These are phyloP conservation scores for Hoplostethus atlanticus DNA, from an alignment of 2,797 vertebrate species.

Conservation along the genomic window DNA sequence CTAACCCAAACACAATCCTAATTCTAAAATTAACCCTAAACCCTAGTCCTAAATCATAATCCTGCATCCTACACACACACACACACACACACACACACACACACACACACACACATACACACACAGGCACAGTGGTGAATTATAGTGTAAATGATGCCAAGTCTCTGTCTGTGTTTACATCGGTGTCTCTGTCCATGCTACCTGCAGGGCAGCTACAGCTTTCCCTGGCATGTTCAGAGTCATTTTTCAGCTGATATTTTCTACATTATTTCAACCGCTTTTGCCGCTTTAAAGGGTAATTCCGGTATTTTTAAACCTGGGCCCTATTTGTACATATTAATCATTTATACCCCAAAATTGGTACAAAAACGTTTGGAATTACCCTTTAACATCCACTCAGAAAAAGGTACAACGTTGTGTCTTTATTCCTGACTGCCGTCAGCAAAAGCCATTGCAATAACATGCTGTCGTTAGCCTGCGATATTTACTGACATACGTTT, in stretches of 20 bases:
- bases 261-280: conserved; percentile 19
- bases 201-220: conserved; percentile 39
- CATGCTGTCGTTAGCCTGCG: not conserved
- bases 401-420: not conserved
- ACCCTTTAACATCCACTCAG: too few species aligned
- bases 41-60: too few species aligned
- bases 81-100: not conserved
- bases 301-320: too few species aligned
- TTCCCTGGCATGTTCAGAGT: conserved; percentile 35
- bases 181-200: conserved; percentile 28
- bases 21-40: too few species aligned
- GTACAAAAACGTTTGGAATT: too few species aligned
- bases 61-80: too few species aligned
- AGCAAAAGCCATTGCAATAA: not conserved
- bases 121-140: conserved; percentile 57
- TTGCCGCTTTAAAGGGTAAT: conserved; percentile 13
- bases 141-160: conserved; percentile 64
- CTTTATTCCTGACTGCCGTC: not conserved
- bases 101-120: conserved; percentile 2
- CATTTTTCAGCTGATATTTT: conserved; percentile 48
- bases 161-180: conserved; percentile 62
- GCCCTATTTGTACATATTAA: not conserved
- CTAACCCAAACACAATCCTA: too few species aligned
- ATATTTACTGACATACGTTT: not conserved
- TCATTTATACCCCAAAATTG: too few species aligned